Conservation (phyloP, 2,797 vertebrate genomes). For the Hippocampus kuda region DNA sequence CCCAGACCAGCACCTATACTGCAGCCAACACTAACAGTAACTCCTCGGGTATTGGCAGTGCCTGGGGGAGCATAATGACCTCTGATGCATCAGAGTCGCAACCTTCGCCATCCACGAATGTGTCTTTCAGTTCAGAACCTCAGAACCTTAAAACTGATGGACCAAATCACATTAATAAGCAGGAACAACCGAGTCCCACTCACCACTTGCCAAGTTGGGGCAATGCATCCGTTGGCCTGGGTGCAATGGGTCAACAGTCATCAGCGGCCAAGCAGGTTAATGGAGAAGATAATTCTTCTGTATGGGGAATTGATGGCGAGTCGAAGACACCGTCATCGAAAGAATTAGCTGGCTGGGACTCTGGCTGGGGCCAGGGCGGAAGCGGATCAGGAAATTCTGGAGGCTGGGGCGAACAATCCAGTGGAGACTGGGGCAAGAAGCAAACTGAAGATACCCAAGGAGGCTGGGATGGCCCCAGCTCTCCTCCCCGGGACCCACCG, state of each 20-base stretch:
- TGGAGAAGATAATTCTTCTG: constrained; percentile 79
- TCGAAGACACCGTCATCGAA: constrained; percentile 79
- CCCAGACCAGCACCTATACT: constrained; percentile 61
- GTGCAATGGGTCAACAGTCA: constrained; percentile 82
- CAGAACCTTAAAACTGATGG: constrained; percentile 99
- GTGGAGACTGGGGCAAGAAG: constrained; percentile 77
- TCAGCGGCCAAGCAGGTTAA: constrained; percentile 80
- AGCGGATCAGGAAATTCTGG: constrained; percentile 66
- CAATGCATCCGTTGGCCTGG: constrained; percentile 49
- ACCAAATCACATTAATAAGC: constrained; percentile 95
- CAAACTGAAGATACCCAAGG: constrained; percentile 58
- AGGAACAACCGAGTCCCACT: constrained; percentile 70
- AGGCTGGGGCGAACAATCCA: constrained; percentile 80
- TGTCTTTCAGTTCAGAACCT: constrained; percentile 98
- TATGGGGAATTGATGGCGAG: constrained; percentile 79
- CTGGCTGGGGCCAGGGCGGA: constrained; percentile 78
- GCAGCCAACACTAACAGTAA: constrained; percentile 70
- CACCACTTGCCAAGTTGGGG: constrained; percentile 88
- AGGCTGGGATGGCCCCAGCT: constrained; percentile 66
- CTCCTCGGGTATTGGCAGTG: constrained; percentile 82
- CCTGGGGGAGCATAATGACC: constrained; percentile 84
- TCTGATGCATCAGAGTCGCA: constrained; percentile 74
- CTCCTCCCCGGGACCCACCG: constrained; percentile 69
- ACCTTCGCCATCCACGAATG: constrained; percentile 86
- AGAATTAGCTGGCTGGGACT: constrained; percentile 78